A percentile compares a stretch with the other conserved stretches of the same genome.
phyloP scores from a whole-genome alignment of 2,113 vertebrate species.

The Pangasianodon hypophthalmus region DNA sequence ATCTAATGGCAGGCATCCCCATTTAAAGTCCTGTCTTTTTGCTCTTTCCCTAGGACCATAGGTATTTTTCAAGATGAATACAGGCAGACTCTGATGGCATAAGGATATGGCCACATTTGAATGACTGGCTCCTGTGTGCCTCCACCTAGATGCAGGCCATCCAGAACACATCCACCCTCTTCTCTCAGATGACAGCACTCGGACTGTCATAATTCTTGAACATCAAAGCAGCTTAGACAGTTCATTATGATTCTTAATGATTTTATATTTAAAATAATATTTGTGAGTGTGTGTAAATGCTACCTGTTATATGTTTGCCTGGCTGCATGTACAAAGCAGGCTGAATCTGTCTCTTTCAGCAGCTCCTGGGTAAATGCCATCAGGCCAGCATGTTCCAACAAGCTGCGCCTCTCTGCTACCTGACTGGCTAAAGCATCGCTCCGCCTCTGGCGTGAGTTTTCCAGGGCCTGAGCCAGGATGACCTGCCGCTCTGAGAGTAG shows the following conservation, averaged over 20 bases:
- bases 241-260: not conserved
- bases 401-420: constrained; percentile 82
- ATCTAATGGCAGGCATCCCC: not conserved
- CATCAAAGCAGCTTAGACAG: not conserved
- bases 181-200: not conserved
- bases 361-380: constrained; percentile 91
- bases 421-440: constrained; percentile 81
- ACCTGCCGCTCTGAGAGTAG: constrained; percentile 85
- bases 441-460: constrained; percentile 82
- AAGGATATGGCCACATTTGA: not conserved
- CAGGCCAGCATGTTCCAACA: constrained; percentile 91
- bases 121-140: not conserved
- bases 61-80: not conserved
- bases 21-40: not conserved
- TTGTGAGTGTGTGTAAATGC: not conserved
- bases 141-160: not conserved
- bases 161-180: not conserved
- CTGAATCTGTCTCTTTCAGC: constrained; percentile 90
- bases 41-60: not conserved
- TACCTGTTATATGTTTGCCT: constrained; percentile 92
- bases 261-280: no score
- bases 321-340: constrained; percentile 92
- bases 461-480: constrained; percentile 82
- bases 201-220: not conserved
- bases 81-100: not conserved